These are phyloP conservation scores for Romanogobio albipinnatus DNA, from an alignment of 2,113 vertebrate species.

Conservation along the genomic window DNA sequence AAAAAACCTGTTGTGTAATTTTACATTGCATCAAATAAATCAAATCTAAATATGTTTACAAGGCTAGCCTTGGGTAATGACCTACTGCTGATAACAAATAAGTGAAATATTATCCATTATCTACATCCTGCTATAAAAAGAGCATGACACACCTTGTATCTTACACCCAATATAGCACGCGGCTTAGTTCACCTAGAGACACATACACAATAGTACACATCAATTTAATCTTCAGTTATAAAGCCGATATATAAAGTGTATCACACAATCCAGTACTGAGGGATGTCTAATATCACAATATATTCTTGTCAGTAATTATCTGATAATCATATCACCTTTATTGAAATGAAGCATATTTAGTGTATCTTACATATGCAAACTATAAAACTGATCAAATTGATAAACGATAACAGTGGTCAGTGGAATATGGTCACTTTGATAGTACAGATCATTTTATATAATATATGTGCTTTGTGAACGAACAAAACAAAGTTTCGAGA, in stretches of 20 bases:
- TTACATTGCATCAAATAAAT: background rate
- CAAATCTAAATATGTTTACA: slow-evolving; percentile 25
- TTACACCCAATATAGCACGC: slow-evolving; percentile 1
- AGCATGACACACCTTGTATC: slow-evolving; percentile 22
- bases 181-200: slow-evolving; percentile 37
- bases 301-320: background rate
- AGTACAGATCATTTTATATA: background rate
- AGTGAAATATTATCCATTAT: slow-evolving; percentile 34
- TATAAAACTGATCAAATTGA: background rate
- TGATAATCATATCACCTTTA: background rate
- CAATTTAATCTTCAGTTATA: background rate
- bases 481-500: too few species aligned
- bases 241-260: background rate
- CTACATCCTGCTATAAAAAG: slow-evolving; percentile 35
- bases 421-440: background rate
- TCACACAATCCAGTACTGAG: background rate
- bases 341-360: background rate
- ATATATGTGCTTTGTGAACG: too few species aligned
- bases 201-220: background rate
- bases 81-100: slow-evolving; percentile 34
- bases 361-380: background rate
- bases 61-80: background rate
- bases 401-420: too few species aligned
- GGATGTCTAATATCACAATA: background rate
- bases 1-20: background rate